Evolutionary conservation across 2,888 invertebrate genomes (phyloP).

Genomic region (Cephus spinipes): DNA sequence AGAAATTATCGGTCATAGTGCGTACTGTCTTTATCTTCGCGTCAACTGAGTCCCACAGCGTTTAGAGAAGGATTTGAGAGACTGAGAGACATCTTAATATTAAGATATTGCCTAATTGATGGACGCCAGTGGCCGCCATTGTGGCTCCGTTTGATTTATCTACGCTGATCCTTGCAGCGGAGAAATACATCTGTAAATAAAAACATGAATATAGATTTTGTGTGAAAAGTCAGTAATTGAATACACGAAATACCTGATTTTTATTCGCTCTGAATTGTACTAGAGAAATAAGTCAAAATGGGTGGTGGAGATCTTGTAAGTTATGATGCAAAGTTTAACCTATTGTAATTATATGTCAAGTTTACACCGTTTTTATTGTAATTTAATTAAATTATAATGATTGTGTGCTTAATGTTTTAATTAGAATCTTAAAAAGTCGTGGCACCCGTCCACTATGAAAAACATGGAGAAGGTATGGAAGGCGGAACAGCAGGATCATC

Average conservation of each 20-base stretch:
- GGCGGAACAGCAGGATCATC: slow-evolving; percentile 79
- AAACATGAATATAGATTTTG: background rate
- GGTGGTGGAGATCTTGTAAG: slow-evolving; percentile 66
- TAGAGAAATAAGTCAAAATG: slow-evolving; percentile 46
- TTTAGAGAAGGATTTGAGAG: background rate
- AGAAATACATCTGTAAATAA: background rate
- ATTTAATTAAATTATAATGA: slow-evolving; percentile 8
- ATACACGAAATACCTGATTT: background rate
- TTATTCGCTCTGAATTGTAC: background rate
- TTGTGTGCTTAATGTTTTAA: slow-evolving; percentile 1
- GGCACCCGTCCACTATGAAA: slow-evolving; percentile 83
- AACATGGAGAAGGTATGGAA: slow-evolving; percentile 85
- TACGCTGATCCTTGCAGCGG: background rate
- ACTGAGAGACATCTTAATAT: background rate
- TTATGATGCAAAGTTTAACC: slow-evolving; percentile 16
- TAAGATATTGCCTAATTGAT: background rate
- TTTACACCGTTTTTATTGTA: slow-evolving; percentile 7
- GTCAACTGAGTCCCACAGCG: too few species aligned
- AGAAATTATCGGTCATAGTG: too few species aligned
- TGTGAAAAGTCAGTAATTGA: background rate
- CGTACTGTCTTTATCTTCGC: too few species aligned
- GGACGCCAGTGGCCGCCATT: background rate
- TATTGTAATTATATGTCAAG: background rate
- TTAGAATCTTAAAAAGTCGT: slow-evolving; percentile 83
- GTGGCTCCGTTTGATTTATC: background rate